phyloP scores from a whole-genome alignment of 2,113 vertebrate genomes.

The Epinephelus fuscoguttatus region DNA sequence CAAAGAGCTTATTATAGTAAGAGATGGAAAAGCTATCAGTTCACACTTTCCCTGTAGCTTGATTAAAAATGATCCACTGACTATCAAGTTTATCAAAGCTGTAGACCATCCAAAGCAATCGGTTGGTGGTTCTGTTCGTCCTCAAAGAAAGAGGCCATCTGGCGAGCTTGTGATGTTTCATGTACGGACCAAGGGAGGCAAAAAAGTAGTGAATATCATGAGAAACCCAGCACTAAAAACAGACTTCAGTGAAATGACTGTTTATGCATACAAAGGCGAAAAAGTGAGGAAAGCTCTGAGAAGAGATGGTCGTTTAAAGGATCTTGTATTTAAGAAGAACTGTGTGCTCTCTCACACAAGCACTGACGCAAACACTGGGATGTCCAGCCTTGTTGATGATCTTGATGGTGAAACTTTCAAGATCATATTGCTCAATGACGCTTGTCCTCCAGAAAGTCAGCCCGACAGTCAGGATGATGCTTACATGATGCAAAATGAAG shows the following conservation, averaged over 20 bases:
- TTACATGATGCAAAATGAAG: neutral
- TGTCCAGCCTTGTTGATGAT: constrained; percentile 39
- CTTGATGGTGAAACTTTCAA: constrained; percentile 36
- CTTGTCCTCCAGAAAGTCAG: constrained; percentile 26
- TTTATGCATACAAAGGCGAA: constrained; percentile 52
- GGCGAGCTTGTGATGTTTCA: constrained; percentile 23
- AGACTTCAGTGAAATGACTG: neutral
- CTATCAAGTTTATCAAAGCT: constrained; percentile 24
- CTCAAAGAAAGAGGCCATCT: neutral
- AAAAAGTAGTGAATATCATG: constrained; percentile 14
- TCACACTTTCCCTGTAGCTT: constrained; percentile 54
- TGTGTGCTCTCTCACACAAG: rapidly evolving
- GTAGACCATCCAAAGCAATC: rapidly evolving
- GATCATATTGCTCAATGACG: constrained; percentile 19
- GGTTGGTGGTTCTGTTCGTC: rapidly evolving
- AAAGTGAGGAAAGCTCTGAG: constrained; percentile 53
- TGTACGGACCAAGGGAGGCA: constrained; percentile 21
- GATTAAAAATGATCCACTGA: neutral
- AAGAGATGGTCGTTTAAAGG: constrained; percentile 49
- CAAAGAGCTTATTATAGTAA: constrained; percentile 57
- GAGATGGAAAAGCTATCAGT: constrained; percentile 28
- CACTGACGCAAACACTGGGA: neutral
- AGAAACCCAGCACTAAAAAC: neutral
- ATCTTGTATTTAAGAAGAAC: constrained; percentile 37
- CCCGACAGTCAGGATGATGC: constrained; percentile 39